Evolutionary conservation across 1,140 invertebrate genomes (phyloP).

Genomic region (Temnothorax curvispinosus): DNA sequence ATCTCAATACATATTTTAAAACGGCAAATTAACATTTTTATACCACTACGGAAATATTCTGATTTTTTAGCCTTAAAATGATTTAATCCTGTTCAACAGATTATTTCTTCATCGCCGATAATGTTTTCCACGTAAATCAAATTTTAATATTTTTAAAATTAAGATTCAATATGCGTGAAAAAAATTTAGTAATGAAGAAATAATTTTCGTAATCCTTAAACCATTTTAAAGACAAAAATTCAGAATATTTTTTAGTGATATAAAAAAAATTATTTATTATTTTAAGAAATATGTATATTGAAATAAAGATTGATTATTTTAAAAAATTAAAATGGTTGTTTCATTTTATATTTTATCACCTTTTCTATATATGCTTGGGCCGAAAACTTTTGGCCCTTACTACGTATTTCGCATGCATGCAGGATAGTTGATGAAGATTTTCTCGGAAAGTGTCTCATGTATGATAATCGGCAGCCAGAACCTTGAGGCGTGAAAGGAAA

Average conservation of each 20-base stretch:
- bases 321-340: neutral
- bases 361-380: too few relatives aligned
- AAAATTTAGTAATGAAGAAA: neutral
- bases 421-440: slow-evolving; percentile 19
- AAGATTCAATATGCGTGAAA: neutral
- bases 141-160: neutral
- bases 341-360: neutral
- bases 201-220: neutral
- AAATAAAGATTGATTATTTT: neutral
- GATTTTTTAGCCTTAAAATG: too few relatives aligned
- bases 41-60: neutral
- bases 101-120: too few relatives aligned
- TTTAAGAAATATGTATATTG: neutral
- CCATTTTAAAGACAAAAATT: neutral
- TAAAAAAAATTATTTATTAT: neutral
- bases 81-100: too few relatives aligned
- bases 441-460: slow-evolving; percentile 52
- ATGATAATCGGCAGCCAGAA: slow-evolving; percentile 73
- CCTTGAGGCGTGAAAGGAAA: slow-evolving; percentile 77
- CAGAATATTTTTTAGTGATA: neutral
- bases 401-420: neutral
- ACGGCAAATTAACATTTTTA: neutral
- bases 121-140: too few relatives aligned
- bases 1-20: neutral
- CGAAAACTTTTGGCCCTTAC: neutral